Evolutionary conservation across 2,797 vertebrate genomes (phyloP).

Genomic region (Morus bassanus): DNA sequence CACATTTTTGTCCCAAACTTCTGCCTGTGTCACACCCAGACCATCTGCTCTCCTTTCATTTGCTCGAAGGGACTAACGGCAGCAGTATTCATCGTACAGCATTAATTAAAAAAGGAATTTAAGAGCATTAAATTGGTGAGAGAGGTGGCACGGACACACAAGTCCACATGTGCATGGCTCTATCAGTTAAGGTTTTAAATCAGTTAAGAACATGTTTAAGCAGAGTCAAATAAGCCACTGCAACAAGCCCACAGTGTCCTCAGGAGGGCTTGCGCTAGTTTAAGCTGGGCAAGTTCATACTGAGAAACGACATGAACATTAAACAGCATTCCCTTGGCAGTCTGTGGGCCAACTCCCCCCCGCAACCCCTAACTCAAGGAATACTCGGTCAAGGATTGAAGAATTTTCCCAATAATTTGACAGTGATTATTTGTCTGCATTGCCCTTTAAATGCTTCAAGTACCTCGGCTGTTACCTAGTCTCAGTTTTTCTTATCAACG

Average conservation of each 20-base stretch:
- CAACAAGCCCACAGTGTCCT: not conserved
- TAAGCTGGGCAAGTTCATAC: not conserved
- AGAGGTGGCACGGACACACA: not conserved
- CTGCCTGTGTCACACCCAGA: not conserved
- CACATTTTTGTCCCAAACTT: not conserved
- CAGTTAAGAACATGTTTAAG: not conserved
- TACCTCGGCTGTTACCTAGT: too few species aligned
- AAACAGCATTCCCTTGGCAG: not conserved
- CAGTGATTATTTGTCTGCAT: not conserved
- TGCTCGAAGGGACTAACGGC: accelerated
- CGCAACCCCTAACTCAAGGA: not conserved
- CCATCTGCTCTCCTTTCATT: not conserved
- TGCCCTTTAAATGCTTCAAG: not conserved
- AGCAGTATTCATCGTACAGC: too few species aligned
- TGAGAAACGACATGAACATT: not conserved
- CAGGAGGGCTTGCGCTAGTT: not conserved
- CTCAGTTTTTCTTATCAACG: not conserved
- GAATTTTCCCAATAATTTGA: not conserved
- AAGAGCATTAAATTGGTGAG: not conserved
- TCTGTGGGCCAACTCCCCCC: too few species aligned
- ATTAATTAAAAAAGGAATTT: not conserved
- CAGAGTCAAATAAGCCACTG: not conserved
- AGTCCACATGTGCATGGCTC: accelerated
- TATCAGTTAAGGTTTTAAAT: not conserved
- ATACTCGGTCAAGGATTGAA: not conserved